A percentile compares a stretch with the other conserved stretches of the same genome.
Conservation (phyloP, 2,797 vertebrate genomes). For the Hoplostethus mediterraneus region DNA sequence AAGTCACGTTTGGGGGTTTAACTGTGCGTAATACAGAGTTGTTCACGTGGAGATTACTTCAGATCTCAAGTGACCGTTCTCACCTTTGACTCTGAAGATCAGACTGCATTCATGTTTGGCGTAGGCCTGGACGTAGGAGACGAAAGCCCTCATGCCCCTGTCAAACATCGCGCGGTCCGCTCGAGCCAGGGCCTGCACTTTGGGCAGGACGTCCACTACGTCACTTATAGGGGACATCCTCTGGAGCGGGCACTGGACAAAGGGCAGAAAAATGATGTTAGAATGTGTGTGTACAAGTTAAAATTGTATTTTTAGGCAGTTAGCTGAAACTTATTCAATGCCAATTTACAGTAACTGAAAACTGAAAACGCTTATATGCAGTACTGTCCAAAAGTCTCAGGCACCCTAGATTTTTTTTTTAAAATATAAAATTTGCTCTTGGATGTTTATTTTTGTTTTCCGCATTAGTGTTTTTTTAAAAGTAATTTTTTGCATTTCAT, state of each 20-base stretch:
- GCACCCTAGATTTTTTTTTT: too few relatives aligned
- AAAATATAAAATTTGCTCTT: too few relatives aligned
- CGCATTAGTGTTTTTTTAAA: too few relatives aligned
- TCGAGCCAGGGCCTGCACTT: constrained; percentile 87
- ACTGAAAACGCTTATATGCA: too few relatives aligned
- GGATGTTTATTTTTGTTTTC: too few relatives aligned
- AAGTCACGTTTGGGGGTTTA: not conserved
- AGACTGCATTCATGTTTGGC: constrained; percentile 96
- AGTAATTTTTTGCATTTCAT: too few relatives aligned
- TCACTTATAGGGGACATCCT: constrained; percentile 81
- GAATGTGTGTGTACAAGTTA: too few relatives aligned
- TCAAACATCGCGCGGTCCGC: constrained; percentile 93
- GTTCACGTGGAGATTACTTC: not conserved
- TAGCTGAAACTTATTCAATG: too few relatives aligned
- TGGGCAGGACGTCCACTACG: constrained; percentile 88
- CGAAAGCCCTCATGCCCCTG: constrained; percentile 93
- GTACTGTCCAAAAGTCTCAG: too few relatives aligned
- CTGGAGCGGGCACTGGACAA: constrained; percentile 91
- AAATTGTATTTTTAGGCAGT: too few relatives aligned
- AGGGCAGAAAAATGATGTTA: not conserved
- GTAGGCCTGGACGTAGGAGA: constrained; percentile 93
- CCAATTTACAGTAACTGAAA: too few relatives aligned
- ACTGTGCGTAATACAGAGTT: rapidly evolving
- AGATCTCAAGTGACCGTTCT: not conserved
- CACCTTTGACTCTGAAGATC: constrained; percentile 96